Percentiles rank a stretch among this genome's conserved stretches.
Conservation (phyloP, 1,140 invertebrate species). For the Schlechtendalia chinensis region DNA sequence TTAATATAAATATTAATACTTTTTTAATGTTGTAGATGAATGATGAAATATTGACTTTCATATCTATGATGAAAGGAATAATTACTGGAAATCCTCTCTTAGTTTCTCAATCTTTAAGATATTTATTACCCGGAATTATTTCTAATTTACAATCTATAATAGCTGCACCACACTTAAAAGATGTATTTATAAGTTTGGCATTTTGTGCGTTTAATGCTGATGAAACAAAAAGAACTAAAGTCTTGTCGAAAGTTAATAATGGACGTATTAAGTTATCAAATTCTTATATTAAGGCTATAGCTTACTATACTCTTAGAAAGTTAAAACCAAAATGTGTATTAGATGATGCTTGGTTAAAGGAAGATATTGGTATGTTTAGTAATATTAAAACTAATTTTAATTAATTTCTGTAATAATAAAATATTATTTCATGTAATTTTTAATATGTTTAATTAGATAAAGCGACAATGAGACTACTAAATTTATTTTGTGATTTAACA, state of each 20-base stretch:
- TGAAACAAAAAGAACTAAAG: slow-evolving; percentile 38
- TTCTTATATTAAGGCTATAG: slow-evolving; percentile 53
- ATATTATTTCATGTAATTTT: neutral
- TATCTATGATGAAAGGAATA: slow-evolving; percentile 66
- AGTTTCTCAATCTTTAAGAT: slow-evolving; percentile 65
- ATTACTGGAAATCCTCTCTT: slow-evolving; percentile 63
- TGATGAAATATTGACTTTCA: slow-evolving; percentile 54
- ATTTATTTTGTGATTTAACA: slow-evolving; percentile 43
- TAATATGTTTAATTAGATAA: neutral
- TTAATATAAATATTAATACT: neutral
- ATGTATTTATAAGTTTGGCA: slow-evolving; percentile 64
- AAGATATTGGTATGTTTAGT: slow-evolving; percentile 60
- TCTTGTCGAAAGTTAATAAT: neutral
- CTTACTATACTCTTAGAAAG: slow-evolving; percentile 68
- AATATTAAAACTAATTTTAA: neutral
- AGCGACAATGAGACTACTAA: slow-evolving; percentile 32
- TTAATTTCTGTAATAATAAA: neutral
- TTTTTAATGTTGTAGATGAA: slow-evolving; percentile 51
- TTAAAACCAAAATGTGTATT: slow-evolving; percentile 77
- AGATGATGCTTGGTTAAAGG: slow-evolving; percentile 73
- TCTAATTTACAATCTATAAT: slow-evolving; percentile 67
- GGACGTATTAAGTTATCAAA: slow-evolving; percentile 38
- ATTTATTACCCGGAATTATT: slow-evolving; percentile 65
- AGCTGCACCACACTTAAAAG: slow-evolving; percentile 64
- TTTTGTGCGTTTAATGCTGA: slow-evolving; percentile 57